phyloP scores from a whole-genome alignment of 2,888 invertebrate genomes.

The Cyaniris semiargus region DNA sequence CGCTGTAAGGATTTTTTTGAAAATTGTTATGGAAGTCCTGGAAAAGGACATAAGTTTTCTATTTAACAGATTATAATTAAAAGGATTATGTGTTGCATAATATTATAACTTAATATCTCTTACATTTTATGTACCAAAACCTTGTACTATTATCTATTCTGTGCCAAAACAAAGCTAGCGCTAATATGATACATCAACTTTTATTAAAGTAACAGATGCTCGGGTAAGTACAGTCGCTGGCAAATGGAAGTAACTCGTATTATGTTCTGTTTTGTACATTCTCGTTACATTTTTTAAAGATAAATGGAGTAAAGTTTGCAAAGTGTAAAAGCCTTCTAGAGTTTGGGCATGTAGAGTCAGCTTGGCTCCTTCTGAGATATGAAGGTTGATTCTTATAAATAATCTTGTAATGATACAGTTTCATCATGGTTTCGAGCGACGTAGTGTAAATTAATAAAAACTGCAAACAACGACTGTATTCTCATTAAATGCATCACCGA shows the following conservation, averaged over 20 bases:
- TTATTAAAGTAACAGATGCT: slow-evolving; percentile 31
- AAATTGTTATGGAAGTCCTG: too few species aligned
- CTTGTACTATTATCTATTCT: too few species aligned
- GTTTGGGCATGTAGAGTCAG: too few species aligned
- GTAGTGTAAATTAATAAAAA: too few species aligned
- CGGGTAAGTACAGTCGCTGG: slow-evolving; percentile 13
- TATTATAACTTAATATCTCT: not conserved
- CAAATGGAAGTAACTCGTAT: not conserved
- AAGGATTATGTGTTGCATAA: too few species aligned
- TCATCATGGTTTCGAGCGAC: not conserved
- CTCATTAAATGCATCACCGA: too few species aligned
- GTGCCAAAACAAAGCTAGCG: slow-evolving; percentile 4
- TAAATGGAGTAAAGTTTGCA: not conserved
- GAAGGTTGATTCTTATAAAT: too few species aligned
- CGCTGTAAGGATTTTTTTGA: too few species aligned
- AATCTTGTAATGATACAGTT: not conserved
- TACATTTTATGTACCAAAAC: slow-evolving; percentile 12
- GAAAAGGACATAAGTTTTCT: too few species aligned
- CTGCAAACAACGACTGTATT: too few species aligned
- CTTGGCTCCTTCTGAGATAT: too few species aligned
- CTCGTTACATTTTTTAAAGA: not conserved
- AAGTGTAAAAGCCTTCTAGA: not conserved
- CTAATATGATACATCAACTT: slow-evolving; percentile 31
- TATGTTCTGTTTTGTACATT: not conserved
- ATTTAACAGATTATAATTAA: too few species aligned